phyloP scores from a whole-genome alignment of 2,888 invertebrate species.

The Cyclophora albipunctata region DNA sequence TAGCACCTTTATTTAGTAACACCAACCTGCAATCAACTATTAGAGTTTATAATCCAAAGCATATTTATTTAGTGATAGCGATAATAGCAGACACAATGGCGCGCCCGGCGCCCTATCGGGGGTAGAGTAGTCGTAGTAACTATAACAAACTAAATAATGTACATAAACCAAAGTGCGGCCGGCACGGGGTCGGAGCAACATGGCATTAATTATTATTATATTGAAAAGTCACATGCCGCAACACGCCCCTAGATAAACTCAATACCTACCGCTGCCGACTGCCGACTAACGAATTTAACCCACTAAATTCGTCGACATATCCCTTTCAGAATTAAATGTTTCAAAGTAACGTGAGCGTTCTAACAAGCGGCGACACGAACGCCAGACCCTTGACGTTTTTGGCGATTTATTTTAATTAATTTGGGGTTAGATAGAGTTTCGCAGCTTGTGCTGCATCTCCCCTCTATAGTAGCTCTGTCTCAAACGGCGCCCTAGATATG shows the following conservation, averaged over 20 bases:
- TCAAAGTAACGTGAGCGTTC: constrained; percentile 36
- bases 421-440: constrained; percentile 30
- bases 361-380: constrained; percentile 31
- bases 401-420: constrained; percentile 49
- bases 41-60: too few species aligned
- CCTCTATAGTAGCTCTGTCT: constrained; percentile 15
- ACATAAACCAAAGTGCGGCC: neutral
- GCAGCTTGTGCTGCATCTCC: constrained; percentile 15
- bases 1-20: too few species aligned
- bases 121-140: too few species aligned
- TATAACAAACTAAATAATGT: neutral
- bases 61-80: too few species aligned
- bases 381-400: constrained; percentile 39
- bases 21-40: too few species aligned
- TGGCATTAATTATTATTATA: constrained; percentile 14
- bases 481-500: constrained; percentile 7
- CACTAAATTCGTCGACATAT: neutral
- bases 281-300: constrained; percentile 1
- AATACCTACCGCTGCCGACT: constrained; percentile 7
- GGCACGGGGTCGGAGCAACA: constrained; percentile 2
- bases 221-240: constrained; percentile 26
- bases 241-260: constrained; percentile 27
- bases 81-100: too few species aligned
- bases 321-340: constrained; percentile 27
- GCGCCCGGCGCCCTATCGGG: too few species aligned